Conservation (phyloP, 1,140 invertebrate species). For the Sitobion miscanthi region DNA sequence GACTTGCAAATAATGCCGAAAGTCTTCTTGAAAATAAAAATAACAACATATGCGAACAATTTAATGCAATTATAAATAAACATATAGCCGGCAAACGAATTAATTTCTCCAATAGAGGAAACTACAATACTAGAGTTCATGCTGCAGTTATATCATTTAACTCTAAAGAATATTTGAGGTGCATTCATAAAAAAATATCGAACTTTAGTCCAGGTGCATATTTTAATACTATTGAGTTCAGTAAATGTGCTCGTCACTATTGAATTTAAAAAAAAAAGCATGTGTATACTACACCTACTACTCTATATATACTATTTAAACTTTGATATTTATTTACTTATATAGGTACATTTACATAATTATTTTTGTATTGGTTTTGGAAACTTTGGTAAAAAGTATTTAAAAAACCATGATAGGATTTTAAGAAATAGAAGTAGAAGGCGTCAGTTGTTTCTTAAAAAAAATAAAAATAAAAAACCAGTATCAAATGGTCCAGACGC, state of each 20-base stretch:
- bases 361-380: neutral
- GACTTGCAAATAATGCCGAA: too few species aligned
- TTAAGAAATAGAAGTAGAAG: neutral
- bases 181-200: neutral
- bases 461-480: neutral
- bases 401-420: constrained; percentile 9
- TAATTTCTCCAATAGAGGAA: too few species aligned
- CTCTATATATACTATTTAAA: neutral
- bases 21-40: too few species aligned
- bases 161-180: neutral
- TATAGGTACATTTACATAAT: neutral
- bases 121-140: too few species aligned
- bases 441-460: neutral
- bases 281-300: neutral
- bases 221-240: neutral
- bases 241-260: too few species aligned
- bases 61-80: too few species aligned
- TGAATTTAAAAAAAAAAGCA: too few species aligned
- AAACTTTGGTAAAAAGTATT: constrained; percentile 1
- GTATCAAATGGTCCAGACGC: neutral
- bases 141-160: too few species aligned
- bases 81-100: too few species aligned
- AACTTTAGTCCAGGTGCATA: neutral
- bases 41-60: too few species aligned
- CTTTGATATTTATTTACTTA: neutral